Base-by-base conservation (phyloP, 2,113 vertebrate species). In the Melanotaenia duboulayi region DNA sequence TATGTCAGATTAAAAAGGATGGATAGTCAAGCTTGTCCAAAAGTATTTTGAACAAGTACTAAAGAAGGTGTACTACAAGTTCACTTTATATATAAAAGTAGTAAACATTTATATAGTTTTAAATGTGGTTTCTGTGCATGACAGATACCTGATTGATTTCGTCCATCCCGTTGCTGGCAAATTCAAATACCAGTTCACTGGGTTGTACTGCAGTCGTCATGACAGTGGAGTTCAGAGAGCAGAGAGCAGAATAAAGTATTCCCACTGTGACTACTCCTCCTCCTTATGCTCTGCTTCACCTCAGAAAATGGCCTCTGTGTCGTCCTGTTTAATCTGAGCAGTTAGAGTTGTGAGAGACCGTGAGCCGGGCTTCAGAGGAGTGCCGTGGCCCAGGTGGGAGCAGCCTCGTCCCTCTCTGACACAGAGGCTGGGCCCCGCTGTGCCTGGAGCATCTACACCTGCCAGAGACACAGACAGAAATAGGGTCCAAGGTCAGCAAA, bases 81-180 rank as follows among this genome's bases (percentile, higher is more conserved):
- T 6, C 16, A 25, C 32, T n/a, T 48, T n/a, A 22, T 22, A 50
- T 4, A 17, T 40, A 35, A 63, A 73, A 60, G 42, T 28, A 54
- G 57, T 49, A 75, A 56, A 64, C 10, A 16, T 16, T 32, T 56
- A 39, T 16, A 37, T 59, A 61, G 7, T 14, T 70, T 12, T 1
- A 23, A 71, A 65, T 8, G 39, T 10, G 48, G 14, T 37, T 48
- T 49, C 19, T 24, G 19, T 8, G 50, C 11, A 22, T 20, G 51
- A 78, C 51, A 22, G 60, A 6, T 92, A 95, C 94, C 93, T 95
- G 94, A 67, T 90, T 92, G 73, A 94, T 94, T 86, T 95, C 94
- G 48, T 96, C 96, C 94, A 96, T 96, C 73, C 95, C 95, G 84
- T 95, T 96, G 91, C 94, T 96, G 87, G 95, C 94, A 65, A 96